Conservation (phyloP, 1,140 invertebrate genomes). For the Branchinecta lynchi region DNA sequence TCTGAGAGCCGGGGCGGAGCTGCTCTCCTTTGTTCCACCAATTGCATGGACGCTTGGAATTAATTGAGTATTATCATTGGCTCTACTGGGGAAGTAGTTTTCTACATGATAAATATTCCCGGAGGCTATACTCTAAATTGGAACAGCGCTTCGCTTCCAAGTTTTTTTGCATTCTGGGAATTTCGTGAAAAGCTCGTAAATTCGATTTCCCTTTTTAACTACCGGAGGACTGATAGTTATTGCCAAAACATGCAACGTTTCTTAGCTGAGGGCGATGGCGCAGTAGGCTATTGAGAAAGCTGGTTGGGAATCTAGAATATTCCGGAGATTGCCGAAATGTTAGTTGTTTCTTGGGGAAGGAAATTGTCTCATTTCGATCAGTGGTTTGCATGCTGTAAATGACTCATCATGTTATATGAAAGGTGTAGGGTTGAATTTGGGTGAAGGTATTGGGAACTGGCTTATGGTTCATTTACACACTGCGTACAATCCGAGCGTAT, state of each 20-base stretch:
- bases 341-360: too few relatives aligned
- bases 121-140: constrained; percentile 5
- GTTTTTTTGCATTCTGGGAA: not conserved
- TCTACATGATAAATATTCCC: constrained; percentile 12
- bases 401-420: too few relatives aligned
- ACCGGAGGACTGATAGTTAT: not conserved
- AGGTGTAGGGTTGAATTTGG: too few relatives aligned
- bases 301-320: too few relatives aligned
- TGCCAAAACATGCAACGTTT: not conserved
- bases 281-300: too few relatives aligned
- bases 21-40: constrained; percentile 8
- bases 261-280: too few relatives aligned
- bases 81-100: constrained; percentile 7
- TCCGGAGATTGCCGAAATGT: too few relatives aligned
- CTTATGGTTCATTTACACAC: too few relatives aligned
- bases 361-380: too few relatives aligned
- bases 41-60: constrained; percentile 2
- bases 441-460: too few relatives aligned
- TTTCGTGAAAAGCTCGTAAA: constrained; percentile 2
- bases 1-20: not conserved
- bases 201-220: constrained; percentile 11
- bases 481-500: too few relatives aligned
- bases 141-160: constrained; percentile 10
- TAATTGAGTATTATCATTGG: constrained; percentile 12
- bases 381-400: too few relatives aligned